These are phyloP conservation scores for Cyprinus carpio DNA, from an alignment of 2,113 vertebrate genomes.

Conservation along the genomic window DNA sequence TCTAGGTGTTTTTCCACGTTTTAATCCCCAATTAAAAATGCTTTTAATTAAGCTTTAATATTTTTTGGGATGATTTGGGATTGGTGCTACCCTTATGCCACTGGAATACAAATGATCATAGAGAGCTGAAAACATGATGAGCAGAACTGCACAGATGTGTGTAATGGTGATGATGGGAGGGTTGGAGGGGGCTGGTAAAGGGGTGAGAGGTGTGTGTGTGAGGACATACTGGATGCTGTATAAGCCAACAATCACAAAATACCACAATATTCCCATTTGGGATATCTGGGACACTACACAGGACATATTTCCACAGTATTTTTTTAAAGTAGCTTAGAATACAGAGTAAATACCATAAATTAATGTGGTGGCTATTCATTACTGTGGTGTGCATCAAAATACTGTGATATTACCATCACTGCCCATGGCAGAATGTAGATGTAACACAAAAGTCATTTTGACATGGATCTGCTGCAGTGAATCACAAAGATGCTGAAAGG, in stretches of 20 bases:
- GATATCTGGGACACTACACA: background rate
- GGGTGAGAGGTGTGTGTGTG: background rate
- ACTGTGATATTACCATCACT: background rate
- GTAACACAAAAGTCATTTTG: background rate
- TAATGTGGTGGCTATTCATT: background rate
- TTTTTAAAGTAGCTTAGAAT: background rate
- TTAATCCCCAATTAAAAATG: background rate
- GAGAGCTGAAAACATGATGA: background rate
- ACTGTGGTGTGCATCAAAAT: constrained; percentile 1
- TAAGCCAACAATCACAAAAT: background rate
- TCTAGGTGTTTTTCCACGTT: background rate
- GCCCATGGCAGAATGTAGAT: background rate
- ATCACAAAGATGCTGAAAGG: constrained; percentile 13
- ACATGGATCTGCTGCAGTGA: constrained; percentile 6
- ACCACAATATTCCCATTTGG: background rate
- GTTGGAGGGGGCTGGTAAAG: background rate
- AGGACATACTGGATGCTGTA: background rate
- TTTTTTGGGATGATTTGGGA: background rate
- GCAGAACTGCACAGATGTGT: background rate
- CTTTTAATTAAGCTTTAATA: background rate
- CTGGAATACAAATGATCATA: background rate
- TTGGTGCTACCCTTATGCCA: background rate
- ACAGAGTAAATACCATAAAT: background rate
- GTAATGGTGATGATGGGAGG: background rate
- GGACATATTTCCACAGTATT: background rate